A percentile compares a stretch with the other conserved stretches of the same genome.
phyloP scores from a whole-genome alignment of 1,140 invertebrate species.

The Apis cerana region DNA sequence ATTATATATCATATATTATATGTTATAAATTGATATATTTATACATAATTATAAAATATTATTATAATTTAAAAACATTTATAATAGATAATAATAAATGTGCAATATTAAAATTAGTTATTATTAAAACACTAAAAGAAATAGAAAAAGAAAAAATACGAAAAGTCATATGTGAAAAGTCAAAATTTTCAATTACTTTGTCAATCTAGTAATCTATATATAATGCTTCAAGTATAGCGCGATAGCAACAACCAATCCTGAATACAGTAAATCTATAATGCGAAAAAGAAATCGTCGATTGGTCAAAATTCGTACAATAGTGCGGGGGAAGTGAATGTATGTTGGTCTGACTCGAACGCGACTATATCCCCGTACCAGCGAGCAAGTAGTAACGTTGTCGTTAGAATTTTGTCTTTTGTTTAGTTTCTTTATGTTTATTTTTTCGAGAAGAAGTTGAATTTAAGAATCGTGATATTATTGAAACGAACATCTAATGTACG shows the following conservation, averaged over 20 bases:
- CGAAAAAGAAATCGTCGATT: conserved; percentile 6
- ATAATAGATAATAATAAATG: neutral
- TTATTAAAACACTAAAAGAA: neutral
- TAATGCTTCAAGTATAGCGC: conserved; percentile 8
- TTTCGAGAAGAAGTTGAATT: neutral
- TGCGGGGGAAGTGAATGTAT: conserved; percentile 9
- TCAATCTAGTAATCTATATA: neutral
- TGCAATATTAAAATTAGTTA: neutral
- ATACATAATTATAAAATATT: neutral
- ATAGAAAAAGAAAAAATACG: neutral
- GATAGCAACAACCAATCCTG: neutral
- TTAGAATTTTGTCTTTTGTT: conserved; percentile 54
- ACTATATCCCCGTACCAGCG: conserved; percentile 45
- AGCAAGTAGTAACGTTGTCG: conserved; percentile 58
- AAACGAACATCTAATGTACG: conserved; percentile 1
- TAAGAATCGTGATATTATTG: neutral
- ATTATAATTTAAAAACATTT: neutral
- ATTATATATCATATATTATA: neutral
- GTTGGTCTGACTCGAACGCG: conserved; percentile 45
- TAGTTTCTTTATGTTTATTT: conserved; percentile 46
- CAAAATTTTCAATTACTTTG: neutral
- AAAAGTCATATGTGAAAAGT: neutral
- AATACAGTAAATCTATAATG: neutral
- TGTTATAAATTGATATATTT: neutral
- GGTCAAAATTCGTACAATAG: neutral